Percentiles rank a stretch among this genome's conserved stretches.
phyloP scores from a whole-genome alignment of 2,888 invertebrate genomes.

The Dicyrtoma fusca region DNA sequence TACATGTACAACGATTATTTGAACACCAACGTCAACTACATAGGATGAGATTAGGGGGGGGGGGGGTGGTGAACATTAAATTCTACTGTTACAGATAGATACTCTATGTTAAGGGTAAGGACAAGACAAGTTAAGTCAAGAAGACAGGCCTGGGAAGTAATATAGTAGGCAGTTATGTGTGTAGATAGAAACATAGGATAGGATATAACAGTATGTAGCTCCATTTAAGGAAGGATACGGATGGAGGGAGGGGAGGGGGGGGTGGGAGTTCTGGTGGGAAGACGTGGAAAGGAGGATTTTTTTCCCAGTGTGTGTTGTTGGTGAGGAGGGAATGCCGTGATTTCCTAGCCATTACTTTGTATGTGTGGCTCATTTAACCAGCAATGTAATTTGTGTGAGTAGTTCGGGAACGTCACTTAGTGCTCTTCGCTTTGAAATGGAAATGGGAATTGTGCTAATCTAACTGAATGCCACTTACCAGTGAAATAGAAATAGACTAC shows the following conservation, averaged over 20 bases:
- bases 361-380: conserved; percentile 49
- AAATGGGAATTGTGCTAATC: conserved; percentile 45
- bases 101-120: no score
- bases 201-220: no score
- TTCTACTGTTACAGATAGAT: no score
- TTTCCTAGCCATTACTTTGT: conserved; percentile 48
- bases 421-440: conserved; percentile 44
- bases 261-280: conserved; percentile 13
- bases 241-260: conserved; percentile 6
- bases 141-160: no score
- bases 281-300: conserved; percentile 15
- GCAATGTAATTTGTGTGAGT: conserved; percentile 45
- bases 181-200: no score
- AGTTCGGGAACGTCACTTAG: conserved; percentile 43
- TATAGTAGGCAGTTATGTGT: no score
- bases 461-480: conserved; percentile 46
- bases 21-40: no score
- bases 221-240: background rate
- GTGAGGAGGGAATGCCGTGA: conserved; percentile 39
- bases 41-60: no score
- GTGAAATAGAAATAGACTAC: conserved; percentile 36
- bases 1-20: no score
- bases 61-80: no score
- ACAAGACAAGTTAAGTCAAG: no score
- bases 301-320: conserved; percentile 4